These are phyloP conservation scores for Jacana jacana DNA, from an alignment of 2,113 vertebrate species.

Conservation along the genomic window DNA sequence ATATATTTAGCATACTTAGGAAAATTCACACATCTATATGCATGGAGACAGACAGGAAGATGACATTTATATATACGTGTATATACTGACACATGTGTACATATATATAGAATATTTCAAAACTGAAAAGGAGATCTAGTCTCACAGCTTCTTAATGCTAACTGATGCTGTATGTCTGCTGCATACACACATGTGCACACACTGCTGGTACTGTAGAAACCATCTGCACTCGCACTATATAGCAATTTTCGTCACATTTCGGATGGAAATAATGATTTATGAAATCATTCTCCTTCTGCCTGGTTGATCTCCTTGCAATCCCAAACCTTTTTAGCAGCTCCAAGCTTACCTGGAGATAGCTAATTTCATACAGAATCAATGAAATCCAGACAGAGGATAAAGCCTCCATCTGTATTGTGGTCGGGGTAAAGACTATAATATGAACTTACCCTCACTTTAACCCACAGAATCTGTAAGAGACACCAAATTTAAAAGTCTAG, in stretches of 20 bases:
- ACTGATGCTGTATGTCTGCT: not conserved
- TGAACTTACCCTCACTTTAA: not conserved
- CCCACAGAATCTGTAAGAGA: not conserved
- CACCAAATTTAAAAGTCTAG: not conserved
- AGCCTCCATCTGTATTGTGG: not conserved
- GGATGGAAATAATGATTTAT: not conserved
- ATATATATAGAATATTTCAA: not conserved
- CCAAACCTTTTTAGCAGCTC: not conserved
- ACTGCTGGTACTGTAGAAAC: conserved; percentile 1
- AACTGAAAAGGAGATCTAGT: not conserved
- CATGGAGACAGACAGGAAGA: not conserved
- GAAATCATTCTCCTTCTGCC: not conserved
- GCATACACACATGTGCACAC: not conserved
- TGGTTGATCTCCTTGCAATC: not conserved
- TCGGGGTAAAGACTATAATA: not conserved
- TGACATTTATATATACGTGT: not conserved
- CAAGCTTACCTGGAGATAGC: not conserved
- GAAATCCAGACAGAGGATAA: not conserved
- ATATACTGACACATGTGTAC: not conserved
- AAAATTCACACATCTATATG: not conserved
- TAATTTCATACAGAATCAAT: not conserved
- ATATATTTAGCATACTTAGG: not conserved
- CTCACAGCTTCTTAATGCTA: not conserved
- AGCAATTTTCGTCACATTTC: conserved; percentile 1
- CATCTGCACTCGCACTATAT: not conserved